Base-by-base conservation (phyloP, 2,888 invertebrate species). In the Hermaeophaga mercurialis region DNA sequence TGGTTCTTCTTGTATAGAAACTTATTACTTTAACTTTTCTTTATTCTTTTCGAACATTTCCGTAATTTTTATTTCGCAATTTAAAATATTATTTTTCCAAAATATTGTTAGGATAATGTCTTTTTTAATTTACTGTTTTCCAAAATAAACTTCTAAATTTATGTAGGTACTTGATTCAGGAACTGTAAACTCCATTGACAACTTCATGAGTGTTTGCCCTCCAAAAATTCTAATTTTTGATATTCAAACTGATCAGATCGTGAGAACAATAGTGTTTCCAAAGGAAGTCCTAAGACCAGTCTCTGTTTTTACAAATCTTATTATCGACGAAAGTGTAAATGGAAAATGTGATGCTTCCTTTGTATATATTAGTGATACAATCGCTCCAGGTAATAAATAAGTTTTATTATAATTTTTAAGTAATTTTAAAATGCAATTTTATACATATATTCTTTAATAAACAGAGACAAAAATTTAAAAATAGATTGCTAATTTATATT, bases 201-300 rank as follows among this genome's bases (percentile, higher is more conserved):
- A 88, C 70, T 87, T 84, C 69, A 81, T 78, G 53, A 76, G 81
- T 7, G 80, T 83, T 9, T 93, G 92, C 70, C 88, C 89, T 0
- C 91, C 92, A 3, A 92, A 92, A 78, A 82, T 92, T 46, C 81
- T 91, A 54, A 85, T 91, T 53, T 89, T 91, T 66, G 91, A 93
- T 71, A 80, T 91, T 70, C 81, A 82, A 46, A 90, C 89, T 0
- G 87, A 91, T 73, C 82, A 81, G 59, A 75, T 88, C 66, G 85
- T 88, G 56, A 77, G 86, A 48, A 85, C 87, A 56, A 84, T 91
- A 15, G 84, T 87, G 61, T 89, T 92, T 72, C 92, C 92, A 0
- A 80, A 83, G 2, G 85, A 89, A 72, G 84, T 89, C 12, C 73
- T 90, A 38, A 81, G 91, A 8, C 88, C 89, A 0, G 85, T 86